Evolutionary conservation across 2,113 vertebrate species (phyloP).

Genomic region (Colius striatus): DNA sequence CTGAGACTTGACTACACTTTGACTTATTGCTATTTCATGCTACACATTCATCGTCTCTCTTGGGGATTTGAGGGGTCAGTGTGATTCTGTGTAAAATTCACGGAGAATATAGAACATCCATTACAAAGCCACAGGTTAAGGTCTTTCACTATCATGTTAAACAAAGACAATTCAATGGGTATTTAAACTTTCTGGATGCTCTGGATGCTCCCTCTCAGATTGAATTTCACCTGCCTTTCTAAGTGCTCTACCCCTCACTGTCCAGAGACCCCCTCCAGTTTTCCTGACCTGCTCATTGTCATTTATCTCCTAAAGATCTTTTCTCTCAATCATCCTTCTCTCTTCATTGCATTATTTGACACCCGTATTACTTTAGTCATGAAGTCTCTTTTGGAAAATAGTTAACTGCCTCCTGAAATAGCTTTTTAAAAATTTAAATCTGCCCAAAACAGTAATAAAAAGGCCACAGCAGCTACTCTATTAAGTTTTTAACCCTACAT

Average conservation of each 20-base stretch:
- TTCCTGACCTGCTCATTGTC: neutral
- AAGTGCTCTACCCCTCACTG: neutral
- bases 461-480: neutral
- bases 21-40: neutral
- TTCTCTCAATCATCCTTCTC: neutral
- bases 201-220: neutral
- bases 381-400: neutral
- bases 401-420: neutral
- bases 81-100: neutral
- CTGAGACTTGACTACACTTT: neutral
- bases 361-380: neutral
- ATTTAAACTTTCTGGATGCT: neutral
- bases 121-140: neutral
- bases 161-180: neutral
- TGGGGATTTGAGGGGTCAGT: neutral
- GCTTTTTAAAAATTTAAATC: neutral
- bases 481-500: neutral
- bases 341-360: neutral
- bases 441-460: neutral
- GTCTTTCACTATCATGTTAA: neutral
- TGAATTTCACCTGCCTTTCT: rapidly evolving
- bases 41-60: neutral
- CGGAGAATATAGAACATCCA: rapidly evolving
- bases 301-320: neutral
- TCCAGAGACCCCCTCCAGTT: neutral